Evolutionary conservation across 2,113 vertebrate species (phyloP), one percentile per base, ranked within the genome.

Genomic region (Peucedramus taeniatus): DNA sequence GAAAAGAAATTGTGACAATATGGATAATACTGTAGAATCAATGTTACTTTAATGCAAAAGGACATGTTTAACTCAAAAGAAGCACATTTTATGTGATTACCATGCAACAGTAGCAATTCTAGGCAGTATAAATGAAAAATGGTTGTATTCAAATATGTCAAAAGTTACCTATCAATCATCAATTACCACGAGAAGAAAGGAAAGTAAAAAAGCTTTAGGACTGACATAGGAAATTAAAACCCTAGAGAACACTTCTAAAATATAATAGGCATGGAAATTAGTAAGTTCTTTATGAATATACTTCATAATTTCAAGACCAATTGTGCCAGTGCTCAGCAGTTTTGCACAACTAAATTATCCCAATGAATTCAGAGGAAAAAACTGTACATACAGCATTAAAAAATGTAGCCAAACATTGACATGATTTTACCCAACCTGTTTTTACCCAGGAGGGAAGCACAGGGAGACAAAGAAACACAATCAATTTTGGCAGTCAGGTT

Each of bases 401-500:
- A 78, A 59, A 42, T 3, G 37, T 0, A 60, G 15, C 14, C 35
- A 37, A 74, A 83, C 31, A 65, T 17, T 26, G 11, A 27, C 30
- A 84, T 39, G 50, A 76, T 80, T 90, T 82, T 65, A 68, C 30
- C 50, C 42, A 59, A 49, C 8, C 8, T 77, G 3, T 16, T 64
- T 82, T 51, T 39, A 61, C 8, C 17, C 23, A 31, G 15, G 28
- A 51, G 4, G 1, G 18, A 37, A 63, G 18, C 30, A 75, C 37
- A 30, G 10, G 9, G 16, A 88, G 6, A 65, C 39, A 74, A 81
- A 65, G 14, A 71, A 56, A 77, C 28, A 56, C 10, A 61, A 57
- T 3, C 0, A 0, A 28, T 35, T 59, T 40, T 33, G 22, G 21
- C 27, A 87, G 39, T 27, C 47, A n/a, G 1, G 3, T 21, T 78